phyloP scores from a whole-genome alignment of 2,797 vertebrate genomes.

The Ceyx erithaca region DNA sequence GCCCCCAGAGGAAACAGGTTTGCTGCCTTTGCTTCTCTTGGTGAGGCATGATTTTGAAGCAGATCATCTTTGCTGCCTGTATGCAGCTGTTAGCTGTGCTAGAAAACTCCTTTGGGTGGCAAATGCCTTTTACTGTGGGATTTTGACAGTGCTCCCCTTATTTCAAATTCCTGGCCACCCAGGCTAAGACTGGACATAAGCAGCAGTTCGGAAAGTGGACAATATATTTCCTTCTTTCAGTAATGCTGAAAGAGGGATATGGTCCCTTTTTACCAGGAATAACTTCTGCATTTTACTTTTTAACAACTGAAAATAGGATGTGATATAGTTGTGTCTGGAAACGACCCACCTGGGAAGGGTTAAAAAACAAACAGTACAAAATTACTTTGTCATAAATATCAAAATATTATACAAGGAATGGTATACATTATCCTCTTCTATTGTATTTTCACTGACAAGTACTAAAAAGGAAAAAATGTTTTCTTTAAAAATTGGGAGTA shows the following conservation, averaged over 20 bases:
- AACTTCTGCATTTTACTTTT: neutral
- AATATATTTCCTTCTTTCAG: neutral
- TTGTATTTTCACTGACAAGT: neutral
- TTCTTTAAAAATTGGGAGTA: neutral
- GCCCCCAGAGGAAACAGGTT: neutral
- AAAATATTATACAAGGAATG: neutral
- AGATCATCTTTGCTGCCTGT: neutral
- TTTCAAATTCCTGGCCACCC: neutral
- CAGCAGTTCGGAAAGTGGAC: neutral
- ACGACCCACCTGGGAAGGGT: neutral
- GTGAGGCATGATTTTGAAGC: neutral
- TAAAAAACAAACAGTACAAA: neutral
- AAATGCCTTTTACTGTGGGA: neutral
- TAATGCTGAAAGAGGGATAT: neutral
- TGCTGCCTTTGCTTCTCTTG: neutral
- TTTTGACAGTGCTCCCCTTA: neutral
- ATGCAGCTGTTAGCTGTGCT: neutral
- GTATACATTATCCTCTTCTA: neutral
- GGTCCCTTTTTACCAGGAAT: neutral
- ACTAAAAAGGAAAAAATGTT: neutral
- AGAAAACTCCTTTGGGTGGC: neutral
- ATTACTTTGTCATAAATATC: neutral
- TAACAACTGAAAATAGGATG: neutral
- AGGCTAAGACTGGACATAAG: neutral
- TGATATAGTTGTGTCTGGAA: neutral